phyloP scores from a whole-genome alignment of 2,797 vertebrate genomes.

The Lagocephalus sceleratus region DNA sequence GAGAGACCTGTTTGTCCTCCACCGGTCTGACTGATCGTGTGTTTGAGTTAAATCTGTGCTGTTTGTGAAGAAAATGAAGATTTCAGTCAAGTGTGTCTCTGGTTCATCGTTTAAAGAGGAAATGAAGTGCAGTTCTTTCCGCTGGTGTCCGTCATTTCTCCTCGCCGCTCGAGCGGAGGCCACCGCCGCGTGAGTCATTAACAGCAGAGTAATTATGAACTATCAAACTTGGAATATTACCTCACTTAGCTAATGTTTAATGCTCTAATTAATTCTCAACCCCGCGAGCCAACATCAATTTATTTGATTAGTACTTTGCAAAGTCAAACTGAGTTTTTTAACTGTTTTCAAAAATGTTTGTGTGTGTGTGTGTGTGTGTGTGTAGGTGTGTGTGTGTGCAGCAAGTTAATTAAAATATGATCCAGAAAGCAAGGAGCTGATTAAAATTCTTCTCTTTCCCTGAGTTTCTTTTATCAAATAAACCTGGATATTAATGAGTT shows the following conservation, averaged over 20 bases:
- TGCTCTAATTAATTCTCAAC: conserved; percentile 75
- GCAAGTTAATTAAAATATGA: conserved; percentile 47
- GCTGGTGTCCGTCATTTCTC: conserved; percentile 21
- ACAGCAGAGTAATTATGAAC: conserved; percentile 47
- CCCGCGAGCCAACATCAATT: conserved; percentile 76
- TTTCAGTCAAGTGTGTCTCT: conserved; percentile 1
- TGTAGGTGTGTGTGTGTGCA: conserved; percentile 18
- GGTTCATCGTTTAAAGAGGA: not conserved
- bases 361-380: conserved; percentile 15
- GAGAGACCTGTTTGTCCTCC: too few relatives aligned
- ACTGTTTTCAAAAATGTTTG: conserved; percentile 36
- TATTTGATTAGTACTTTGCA: conserved; percentile 75
- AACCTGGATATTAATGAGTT: not conserved
- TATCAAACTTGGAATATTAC: conserved; percentile 64
- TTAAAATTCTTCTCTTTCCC: conserved; percentile 32
- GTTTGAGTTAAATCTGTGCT: too few relatives aligned
- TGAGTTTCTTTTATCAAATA: conserved; percentile 21
- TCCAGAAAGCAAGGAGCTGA: conserved; percentile 27
- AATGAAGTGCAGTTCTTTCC: conserved; percentile 5
- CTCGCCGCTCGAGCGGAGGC: conserved; percentile 19
- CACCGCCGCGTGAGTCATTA: conserved; percentile 49
- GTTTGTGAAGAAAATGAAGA: not conserved
- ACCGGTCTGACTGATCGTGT: too few relatives aligned
- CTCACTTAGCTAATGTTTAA: conserved; percentile 77
- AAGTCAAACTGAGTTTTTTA: conserved; percentile 66